phyloP scores from a whole-genome alignment of 2,888 invertebrate genomes.

The Pandemis heparana region DNA sequence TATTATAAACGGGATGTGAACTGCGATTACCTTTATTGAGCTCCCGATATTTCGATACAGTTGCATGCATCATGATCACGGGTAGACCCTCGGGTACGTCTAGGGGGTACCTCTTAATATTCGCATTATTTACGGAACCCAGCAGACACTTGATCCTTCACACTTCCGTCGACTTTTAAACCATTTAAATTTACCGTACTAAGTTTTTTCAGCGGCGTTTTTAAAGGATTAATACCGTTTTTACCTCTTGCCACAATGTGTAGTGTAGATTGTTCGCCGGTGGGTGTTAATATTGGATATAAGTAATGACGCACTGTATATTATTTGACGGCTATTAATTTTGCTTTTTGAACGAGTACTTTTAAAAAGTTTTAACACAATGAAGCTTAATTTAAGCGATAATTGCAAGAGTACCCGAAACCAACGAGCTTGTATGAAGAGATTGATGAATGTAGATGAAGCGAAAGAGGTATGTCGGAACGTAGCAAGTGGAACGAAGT shows the following conservation, averaged over 20 bases:
- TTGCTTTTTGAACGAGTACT: background rate
- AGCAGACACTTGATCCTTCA: background rate
- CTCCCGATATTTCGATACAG: too few species aligned
- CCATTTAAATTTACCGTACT: conserved; percentile 68
- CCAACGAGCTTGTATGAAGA: too few species aligned
- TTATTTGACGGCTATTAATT: conserved; percentile 32
- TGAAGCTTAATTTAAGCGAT: background rate
- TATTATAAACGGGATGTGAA: too few species aligned
- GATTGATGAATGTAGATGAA: too few species aligned
- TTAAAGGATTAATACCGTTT: conserved; percentile 42
- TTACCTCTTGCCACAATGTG: conserved; percentile 40
- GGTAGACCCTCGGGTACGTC: too few species aligned
- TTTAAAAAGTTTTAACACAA: background rate
- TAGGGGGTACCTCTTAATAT: too few species aligned
- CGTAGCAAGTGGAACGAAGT: too few species aligned
- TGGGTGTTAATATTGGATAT: conserved; percentile 1
- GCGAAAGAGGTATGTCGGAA: too few species aligned
- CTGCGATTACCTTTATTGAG: too few species aligned
- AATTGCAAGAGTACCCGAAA: too few species aligned
- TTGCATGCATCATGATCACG: too few species aligned
- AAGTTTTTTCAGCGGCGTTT: conserved; percentile 55
- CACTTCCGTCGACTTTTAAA: conserved; percentile 37
- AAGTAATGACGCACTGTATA: conserved; percentile 31
- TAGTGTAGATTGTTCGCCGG: conserved; percentile 36
- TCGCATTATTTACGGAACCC: conserved; percentile 9